A percentile compares a stretch with the other conserved stretches of the same genome.
Conservation (phyloP, 2,888 invertebrate genomes). For the Epinotia ramella region DNA sequence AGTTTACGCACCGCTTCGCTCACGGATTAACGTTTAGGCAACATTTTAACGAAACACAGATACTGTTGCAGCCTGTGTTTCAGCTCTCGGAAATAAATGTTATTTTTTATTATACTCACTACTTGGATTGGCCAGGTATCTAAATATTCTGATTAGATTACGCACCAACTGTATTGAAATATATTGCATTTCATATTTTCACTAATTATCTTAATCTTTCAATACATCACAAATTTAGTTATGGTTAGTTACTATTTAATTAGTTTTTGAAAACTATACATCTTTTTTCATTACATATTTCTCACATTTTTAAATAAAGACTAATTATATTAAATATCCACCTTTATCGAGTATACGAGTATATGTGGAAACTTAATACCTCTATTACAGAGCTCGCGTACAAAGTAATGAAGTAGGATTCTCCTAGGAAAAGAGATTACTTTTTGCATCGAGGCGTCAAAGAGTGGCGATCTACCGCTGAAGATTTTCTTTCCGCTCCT, state of each 20-base stretch:
- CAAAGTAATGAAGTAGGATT: constrained; percentile 77
- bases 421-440: constrained; percentile 68
- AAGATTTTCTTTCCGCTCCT: constrained; percentile 79
- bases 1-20: constrained; percentile 39
- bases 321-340: constrained; percentile 60
- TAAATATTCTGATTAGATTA: neutral
- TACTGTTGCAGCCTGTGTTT: neutral
- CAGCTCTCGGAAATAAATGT: neutral
- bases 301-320: neutral
- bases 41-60: constrained; percentile 32
- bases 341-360: constrained; percentile 72
- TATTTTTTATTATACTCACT: neutral
- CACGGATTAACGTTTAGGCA: constrained; percentile 32
- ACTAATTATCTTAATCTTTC: too few species aligned
- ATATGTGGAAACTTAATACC: constrained; percentile 71
- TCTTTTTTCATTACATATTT: neutral
- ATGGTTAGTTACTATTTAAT: neutral
- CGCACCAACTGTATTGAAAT: neutral
- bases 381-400: constrained; percentile 64
- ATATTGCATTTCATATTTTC: too few species aligned
- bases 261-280: neutral
- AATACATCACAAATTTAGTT: too few species aligned
- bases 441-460: constrained; percentile 78
- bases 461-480: constrained; percentile 77
- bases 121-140: neutral